A percentile compares a stretch with the other conserved stretches of the same genome.
Conservation (phyloP, 37 sponge, comb jelly and placozoan genomes). For the Eunapius fragilis region DNA sequence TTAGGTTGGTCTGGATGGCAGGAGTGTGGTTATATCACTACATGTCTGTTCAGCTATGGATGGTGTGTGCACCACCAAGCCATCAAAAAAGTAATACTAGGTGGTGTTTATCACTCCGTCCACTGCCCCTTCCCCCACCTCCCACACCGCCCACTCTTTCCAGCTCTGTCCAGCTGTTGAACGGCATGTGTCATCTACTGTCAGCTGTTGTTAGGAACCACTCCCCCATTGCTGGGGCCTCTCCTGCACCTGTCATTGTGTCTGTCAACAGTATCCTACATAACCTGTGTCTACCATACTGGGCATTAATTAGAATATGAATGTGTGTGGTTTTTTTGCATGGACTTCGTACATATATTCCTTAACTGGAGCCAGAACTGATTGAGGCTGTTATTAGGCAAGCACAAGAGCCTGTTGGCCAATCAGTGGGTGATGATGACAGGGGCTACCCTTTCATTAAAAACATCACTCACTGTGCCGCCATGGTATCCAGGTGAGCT, state of each 20-base stretch:
- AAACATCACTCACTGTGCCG: neutral
- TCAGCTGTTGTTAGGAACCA: slow-evolving; percentile 26
- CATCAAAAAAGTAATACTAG: neutral
- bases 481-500: neutral
- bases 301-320: too few species aligned
- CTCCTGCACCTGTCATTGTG: slow-evolving; percentile 22
- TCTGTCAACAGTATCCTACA: neutral
- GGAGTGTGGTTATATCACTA: neutral
- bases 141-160: neutral
- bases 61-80: neutral
- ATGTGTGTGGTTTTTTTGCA: too few species aligned
- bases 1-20: too few species aligned
- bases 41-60: too few species aligned
- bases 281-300: too few species aligned
- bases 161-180: slow-evolving; percentile 3
- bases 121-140: neutral
- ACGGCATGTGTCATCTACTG: slow-evolving; percentile 14
- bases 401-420: neutral
- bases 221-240: neutral
- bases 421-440: neutral
- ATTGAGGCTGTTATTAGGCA: neutral
- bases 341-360: too few species aligned
- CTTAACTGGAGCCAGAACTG: neutral
- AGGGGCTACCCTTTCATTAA: neutral
- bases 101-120: neutral